A percentile compares a stretch with the other conserved stretches of the same genome.
phyloP scores from a whole-genome alignment of 2,113 vertebrate species.

The Epinephelus moara region DNA sequence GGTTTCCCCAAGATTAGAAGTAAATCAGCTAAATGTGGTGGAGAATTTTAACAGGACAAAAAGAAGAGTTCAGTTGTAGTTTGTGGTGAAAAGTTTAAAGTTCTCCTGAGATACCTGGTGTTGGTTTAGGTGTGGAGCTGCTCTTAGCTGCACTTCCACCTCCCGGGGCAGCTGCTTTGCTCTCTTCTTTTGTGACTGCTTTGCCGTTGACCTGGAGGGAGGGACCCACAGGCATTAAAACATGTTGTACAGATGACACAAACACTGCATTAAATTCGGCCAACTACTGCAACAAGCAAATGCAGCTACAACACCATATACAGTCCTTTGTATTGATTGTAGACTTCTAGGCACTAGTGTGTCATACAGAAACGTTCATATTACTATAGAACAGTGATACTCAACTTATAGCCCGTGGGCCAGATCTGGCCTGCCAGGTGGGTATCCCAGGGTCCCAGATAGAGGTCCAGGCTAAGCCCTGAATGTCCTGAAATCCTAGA shows the following conservation, averaged over 20 bases:
- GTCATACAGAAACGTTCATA: background rate
- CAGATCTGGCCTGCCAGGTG: no score
- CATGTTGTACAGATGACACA: background rate
- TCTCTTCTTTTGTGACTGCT: slow-evolving; percentile 47
- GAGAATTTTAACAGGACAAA: background rate
- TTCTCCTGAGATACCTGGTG: slow-evolving; percentile 56
- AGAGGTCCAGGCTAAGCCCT: no score
- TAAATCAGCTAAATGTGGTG: background rate
- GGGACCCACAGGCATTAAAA: background rate
- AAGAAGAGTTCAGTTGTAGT: background rate
- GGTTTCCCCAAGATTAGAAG: background rate
- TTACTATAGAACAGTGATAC: no score
- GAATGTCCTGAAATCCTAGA: no score
- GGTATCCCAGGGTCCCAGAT: no score
- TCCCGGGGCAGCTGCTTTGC: background rate
- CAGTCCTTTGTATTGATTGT: background rate
- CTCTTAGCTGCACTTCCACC: slow-evolving; percentile 36
- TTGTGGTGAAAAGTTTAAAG: background rate
- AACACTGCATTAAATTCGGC: background rate
- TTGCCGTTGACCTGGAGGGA: slow-evolving; percentile 58
- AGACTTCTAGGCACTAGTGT: background rate
- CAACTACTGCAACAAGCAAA: background rate
- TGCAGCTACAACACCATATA: background rate
- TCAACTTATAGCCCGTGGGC: no score
- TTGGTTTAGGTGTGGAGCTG: slow-evolving; percentile 59